Conservation (phyloP, 2,113 vertebrate species). For the Ramphastos sulfuratus region DNA sequence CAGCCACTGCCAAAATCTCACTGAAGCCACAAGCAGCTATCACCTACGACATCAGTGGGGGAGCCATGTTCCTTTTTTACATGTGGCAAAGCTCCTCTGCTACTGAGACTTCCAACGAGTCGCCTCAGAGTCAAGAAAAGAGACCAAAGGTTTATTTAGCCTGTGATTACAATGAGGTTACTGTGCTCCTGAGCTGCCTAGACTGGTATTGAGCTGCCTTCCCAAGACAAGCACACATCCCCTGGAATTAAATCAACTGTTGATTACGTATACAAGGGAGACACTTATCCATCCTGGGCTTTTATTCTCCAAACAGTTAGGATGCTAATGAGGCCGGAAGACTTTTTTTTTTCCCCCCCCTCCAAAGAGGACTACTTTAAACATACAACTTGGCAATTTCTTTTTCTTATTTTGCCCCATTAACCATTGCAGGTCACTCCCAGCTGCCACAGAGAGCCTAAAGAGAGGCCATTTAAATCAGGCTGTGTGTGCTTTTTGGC, state of each 20-base stretch:
- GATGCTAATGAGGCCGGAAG: constrained; percentile 50
- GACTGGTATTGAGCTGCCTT: not conserved
- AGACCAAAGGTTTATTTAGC: not conserved
- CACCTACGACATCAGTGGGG: not conserved
- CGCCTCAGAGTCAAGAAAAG: not conserved
- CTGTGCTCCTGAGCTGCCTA: not conserved
- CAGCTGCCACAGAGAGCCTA: constrained; percentile 32
- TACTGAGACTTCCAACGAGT: not conserved
- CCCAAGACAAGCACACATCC: not conserved
- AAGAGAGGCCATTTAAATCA: not conserved
- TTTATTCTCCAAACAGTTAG: not conserved
- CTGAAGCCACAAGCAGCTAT: not conserved
- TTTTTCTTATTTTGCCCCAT: constrained; percentile 16
- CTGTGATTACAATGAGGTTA: not conserved
- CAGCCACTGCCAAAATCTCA: not conserved
- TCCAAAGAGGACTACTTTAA: not conserved
- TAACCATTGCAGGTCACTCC: not conserved
- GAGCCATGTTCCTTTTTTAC: not conserved
- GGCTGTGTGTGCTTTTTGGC: constrained; percentile 3
- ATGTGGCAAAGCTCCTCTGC: not conserved
- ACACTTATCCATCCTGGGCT: constrained; percentile 17
- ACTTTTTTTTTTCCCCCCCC: not conserved
- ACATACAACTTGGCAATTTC: not conserved
- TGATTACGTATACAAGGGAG: constrained; percentile 7
- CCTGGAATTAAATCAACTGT: not conserved